phyloP scores from a whole-genome alignment of 2,113 vertebrate species.

The Empidonax traillii region DNA sequence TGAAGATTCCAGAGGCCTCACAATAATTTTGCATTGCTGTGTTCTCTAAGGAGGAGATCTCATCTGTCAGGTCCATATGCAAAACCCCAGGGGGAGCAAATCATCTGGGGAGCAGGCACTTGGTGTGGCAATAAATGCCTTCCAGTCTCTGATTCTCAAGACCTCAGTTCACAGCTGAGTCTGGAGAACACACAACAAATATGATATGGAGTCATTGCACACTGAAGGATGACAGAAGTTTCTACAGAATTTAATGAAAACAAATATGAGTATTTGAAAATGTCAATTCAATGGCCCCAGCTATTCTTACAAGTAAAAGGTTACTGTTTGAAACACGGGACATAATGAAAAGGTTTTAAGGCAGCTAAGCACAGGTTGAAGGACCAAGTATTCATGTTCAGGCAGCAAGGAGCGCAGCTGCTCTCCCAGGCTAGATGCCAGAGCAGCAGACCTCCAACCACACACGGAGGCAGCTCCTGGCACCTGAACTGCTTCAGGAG shows the following conservation, averaged over 20 bases:
- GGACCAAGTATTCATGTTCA: neutral
- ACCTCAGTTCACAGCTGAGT: neutral
- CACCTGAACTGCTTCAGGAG: neutral
- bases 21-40: neutral
- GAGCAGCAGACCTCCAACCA: neutral
- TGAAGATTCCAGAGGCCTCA: neutral
- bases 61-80: rapidly evolving
- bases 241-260: neutral
- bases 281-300: neutral
- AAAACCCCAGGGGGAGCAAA: neutral
- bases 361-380: neutral
- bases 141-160: neutral
- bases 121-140: neutral
- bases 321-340: neutral
- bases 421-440: neutral
- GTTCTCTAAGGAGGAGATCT: neutral
- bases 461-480: neutral
- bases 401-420: neutral
- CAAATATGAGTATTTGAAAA: neutral
- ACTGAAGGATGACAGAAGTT: neutral
- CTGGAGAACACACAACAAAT: neutral
- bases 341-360: neutral
- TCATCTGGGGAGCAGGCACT: neutral
- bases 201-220: neutral
- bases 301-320: neutral